Evolutionary conservation across 2,888 invertebrate genomes (phyloP), one percentile per base, ranked within the genome.

Genomic region (Campopleginae sp.): DNA sequence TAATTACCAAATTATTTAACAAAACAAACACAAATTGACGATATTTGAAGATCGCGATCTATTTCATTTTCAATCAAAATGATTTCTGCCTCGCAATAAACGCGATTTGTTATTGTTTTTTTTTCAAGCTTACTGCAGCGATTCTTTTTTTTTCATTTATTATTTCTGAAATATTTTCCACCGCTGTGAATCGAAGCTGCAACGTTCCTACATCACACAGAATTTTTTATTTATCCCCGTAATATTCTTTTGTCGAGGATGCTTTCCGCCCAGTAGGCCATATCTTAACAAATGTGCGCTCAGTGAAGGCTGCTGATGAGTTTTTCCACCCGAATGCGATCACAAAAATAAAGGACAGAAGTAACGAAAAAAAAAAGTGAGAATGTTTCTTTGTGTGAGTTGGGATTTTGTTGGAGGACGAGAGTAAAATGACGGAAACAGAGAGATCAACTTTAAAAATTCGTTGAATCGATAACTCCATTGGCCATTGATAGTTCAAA

Each of bases 251-350:
- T 58, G 27, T 58, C 27, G 58, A 14, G 23, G 12, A 58, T 58
- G 27, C 27, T 58, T 14, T 27, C 14, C 14, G 14, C 65, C 0
- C 1, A 14, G n/a, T 7, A 63, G 0, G 6, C 10, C n/a, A 8
- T 63, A 65, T 65, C 38, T 33, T 19, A 38, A 38, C 38, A 65
- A 65, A 38, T 65, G 33, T 38, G 1, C 10, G 7, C n/a, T 5
- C 10, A 38, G 31, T n/a, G n/a, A 8, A 65, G 2, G 0, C 38
- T 4, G 0, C 38, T 4, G 65, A 38, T 17, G 38, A 65, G 38
- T 65, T 65, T 33, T 65, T 65, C 33, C 33, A 12, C 14, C 54
- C 14, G 31, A 65, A 65, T 19, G 65, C 38, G 33, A 65, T 65
- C 10, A n/a, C 4, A 65, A 38, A 65, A 65, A n/a, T 17, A 19